Conservation (phyloP, 2,797 vertebrate genomes). For the Aldrovandia affinis region DNA sequence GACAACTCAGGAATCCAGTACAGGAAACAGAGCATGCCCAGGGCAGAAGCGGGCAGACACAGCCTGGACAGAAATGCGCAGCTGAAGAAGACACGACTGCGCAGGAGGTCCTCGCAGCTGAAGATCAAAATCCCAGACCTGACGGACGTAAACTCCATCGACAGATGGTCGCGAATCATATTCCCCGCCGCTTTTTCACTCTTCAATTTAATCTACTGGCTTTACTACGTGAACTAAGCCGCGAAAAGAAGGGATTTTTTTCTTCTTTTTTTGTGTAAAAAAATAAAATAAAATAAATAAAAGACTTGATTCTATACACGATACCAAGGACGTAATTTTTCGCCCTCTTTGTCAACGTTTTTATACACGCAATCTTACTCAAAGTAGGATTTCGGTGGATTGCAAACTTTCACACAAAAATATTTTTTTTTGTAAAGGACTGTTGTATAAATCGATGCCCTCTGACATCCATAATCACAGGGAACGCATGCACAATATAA, state of each 20-base stretch:
- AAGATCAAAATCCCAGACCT: conserved; percentile 98
- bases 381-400: conserved; percentile 38
- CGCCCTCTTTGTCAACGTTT: conserved; percentile 50
- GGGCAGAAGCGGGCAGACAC: conserved; percentile 77
- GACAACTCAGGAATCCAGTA: conserved; percentile 93
- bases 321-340: conserved; percentile 49
- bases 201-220: conserved; percentile 98
- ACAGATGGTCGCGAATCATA: conserved; percentile 96
- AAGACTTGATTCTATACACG: conserved; percentile 66
- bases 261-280: conserved; percentile 62
- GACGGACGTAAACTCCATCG: conserved; percentile 96
- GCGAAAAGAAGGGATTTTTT: conserved; percentile 55
- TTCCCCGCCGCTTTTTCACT: conserved; percentile 94
- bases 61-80: conserved; percentile 80
- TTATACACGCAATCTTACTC: conserved; percentile 39
- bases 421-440: conserved; percentile 78
- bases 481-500: conserved; percentile 65
- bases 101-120: conserved; percentile 91
- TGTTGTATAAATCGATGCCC: conserved; percentile 63
- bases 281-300: conserved; percentile 41
- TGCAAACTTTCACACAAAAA: conserved; percentile 42
- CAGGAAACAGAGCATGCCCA: conserved; percentile 84
- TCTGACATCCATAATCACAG: conserved; percentile 65
- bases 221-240: conserved; percentile 96
- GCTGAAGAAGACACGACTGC: conserved; percentile 84